These are phyloP conservation scores for Pollenia amentaria DNA, from an alignment of 2,888 invertebrate genomes.

Conservation along the genomic window DNA sequence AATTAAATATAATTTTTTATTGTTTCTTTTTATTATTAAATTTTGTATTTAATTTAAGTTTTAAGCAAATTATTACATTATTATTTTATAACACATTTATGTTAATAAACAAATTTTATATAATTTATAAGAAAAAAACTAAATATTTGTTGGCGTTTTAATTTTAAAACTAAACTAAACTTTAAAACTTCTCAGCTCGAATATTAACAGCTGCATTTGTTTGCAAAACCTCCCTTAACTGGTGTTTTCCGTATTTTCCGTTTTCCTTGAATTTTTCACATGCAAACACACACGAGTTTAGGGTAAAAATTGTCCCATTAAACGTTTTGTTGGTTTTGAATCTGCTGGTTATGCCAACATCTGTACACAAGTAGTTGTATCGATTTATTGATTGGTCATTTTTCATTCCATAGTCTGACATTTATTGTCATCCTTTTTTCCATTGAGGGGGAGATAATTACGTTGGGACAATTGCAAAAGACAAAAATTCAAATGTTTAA, in stretches of 20 bases:
- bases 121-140: slow-evolving; percentile 24
- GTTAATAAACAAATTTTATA: slow-evolving; percentile 47
- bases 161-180: not conserved
- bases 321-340: slow-evolving; percentile 36
- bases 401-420: slow-evolving; percentile 81
- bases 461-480: not conserved
- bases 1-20: not conserved
- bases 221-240: slow-evolving; percentile 59
- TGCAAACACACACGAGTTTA: slow-evolving; percentile 20
- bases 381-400: slow-evolving; percentile 81
- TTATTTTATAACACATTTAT: slow-evolving; percentile 39
- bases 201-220: slow-evolving; percentile 71
- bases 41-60: slow-evolving; percentile 39
- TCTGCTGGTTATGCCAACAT: slow-evolving; percentile 63
- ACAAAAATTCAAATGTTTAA: not conserved
- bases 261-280: slow-evolving; percentile 11
- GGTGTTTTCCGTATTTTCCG: not conserved
- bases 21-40: slow-evolving; percentile 19
- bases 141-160: not conserved
- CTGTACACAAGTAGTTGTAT: slow-evolving; percentile 41
- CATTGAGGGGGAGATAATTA: slow-evolving; percentile 2
- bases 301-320: slow-evolving; percentile 48
- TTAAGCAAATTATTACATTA: slow-evolving; percentile 47
- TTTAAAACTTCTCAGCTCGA: not conserved
- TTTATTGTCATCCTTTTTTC: slow-evolving; percentile 73